These are phyloP conservation scores for Pseudochirops corinnae DNA, from an alignment of 2,797 vertebrate species.

Conservation along the genomic window DNA sequence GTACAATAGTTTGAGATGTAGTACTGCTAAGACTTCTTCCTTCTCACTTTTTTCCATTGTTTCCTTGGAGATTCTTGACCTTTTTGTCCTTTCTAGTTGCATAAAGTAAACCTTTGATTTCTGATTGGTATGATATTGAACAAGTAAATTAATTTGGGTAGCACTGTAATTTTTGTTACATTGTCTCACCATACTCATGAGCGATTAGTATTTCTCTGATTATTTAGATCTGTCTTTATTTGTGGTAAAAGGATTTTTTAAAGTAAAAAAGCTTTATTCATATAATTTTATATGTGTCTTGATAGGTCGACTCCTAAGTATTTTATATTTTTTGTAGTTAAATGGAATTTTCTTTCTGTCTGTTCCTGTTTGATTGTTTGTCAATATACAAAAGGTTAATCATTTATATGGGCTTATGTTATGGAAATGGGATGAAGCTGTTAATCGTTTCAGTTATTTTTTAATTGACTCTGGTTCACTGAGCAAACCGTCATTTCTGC, in stretches of 20 bases:
- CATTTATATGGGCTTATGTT: not conserved
- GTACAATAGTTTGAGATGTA: not conserved
- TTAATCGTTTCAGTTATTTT: not conserved
- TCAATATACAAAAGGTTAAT: not conserved
- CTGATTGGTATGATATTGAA: not conserved
- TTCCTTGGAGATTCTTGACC: not conserved
- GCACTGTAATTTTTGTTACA: not conserved
- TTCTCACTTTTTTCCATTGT: not conserved
- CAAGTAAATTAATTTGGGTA: not conserved
- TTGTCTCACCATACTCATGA: not conserved
- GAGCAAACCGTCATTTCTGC: not conserved
- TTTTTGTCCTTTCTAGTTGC: not conserved
- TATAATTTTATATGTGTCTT: too few relatives aligned
- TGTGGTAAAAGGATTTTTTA: not conserved
- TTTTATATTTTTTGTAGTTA: not conserved
- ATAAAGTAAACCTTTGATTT: not conserved
- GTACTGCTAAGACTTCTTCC: not conserved
- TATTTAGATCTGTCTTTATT: not conserved
- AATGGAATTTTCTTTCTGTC: not conserved
- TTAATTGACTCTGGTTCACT: not conserved
- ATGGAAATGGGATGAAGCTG: not conserved
- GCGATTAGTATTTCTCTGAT: not conserved
- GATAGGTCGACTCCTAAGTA: not conserved
- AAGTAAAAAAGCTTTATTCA: too few relatives aligned
- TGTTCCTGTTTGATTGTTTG: not conserved